Conservation (phyloP, 2,113 vertebrate genomes). For the Mesoclemmys tuberculata region DNA sequence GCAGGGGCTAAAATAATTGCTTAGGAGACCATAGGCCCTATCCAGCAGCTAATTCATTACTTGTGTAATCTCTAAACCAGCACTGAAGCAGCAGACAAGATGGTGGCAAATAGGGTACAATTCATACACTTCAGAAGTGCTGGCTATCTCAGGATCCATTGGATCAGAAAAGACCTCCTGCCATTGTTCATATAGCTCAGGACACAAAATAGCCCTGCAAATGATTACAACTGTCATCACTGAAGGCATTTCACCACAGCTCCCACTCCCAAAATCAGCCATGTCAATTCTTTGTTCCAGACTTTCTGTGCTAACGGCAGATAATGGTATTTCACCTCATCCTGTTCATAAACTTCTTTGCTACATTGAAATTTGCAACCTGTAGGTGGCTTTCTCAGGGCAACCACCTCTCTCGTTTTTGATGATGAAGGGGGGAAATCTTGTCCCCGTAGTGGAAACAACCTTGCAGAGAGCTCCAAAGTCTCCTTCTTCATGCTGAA, state of each 20-base stretch:
- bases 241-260: background rate
- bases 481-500: background rate
- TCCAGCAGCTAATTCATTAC: slow-evolving; percentile 71
- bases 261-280: background rate
- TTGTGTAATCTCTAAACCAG: slow-evolving; percentile 45
- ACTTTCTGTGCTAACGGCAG: background rate
- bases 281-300: background rate
- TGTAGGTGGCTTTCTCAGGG: background rate
- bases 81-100: slow-evolving; percentile 45
- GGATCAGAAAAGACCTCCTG: slow-evolving; percentile 45
- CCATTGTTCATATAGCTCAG: background rate
- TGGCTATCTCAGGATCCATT: slow-evolving; percentile 41
- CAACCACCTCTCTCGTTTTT: background rate
- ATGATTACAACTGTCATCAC: fast-evolving
- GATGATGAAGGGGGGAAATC: background rate
- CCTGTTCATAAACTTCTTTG: background rate
- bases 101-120: slow-evolving; percentile 8
- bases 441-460: fast-evolving
- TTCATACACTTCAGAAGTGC: background rate
- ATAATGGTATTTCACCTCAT: background rate
- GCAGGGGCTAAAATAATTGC: slow-evolving; percentile 65
- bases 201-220: slow-evolving; percentile 27
- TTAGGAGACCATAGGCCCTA: slow-evolving; percentile 32
- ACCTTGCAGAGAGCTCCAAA: fast-evolving
- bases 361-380: background rate